Percentiles rank a stretch among this genome's conserved stretches.
Evolutionary conservation across 2,888 invertebrate genomes (phyloP).

Genomic region (Automeris io): DNA sequence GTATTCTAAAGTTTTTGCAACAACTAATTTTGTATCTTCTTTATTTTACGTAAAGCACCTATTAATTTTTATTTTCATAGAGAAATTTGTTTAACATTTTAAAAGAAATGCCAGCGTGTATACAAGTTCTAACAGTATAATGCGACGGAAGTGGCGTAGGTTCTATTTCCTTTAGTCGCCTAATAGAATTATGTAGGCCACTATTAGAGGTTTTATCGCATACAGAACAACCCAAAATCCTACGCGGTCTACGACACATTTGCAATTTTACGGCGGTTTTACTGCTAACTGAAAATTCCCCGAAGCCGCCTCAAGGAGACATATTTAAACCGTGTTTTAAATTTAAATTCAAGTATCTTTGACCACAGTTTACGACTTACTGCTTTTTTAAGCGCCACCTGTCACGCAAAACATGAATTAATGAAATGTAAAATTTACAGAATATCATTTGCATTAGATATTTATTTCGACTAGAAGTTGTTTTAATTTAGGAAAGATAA

Average conservation of each 20-base stretch:
- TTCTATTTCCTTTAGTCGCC: conserved; percentile 1
- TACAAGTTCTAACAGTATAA: no score
- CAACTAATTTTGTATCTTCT: no score
- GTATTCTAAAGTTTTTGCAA: no score
- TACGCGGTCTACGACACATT: conserved; percentile 19
- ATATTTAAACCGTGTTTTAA: conserved; percentile 6
- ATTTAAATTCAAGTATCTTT: neutral
- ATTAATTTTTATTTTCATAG: no score
- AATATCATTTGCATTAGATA: neutral
- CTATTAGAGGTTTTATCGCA: neutral
- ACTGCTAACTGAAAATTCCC: conserved; percentile 22
- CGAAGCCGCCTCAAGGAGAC: conserved; percentile 3
- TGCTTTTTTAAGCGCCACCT: neutral
- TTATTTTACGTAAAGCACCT: no score
- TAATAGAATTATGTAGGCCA: conserved; percentile 8
- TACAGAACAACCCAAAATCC: conserved; percentile 10
- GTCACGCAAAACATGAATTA: conserved; percentile 1
- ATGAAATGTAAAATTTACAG: neutral
- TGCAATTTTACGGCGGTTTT: conserved; percentile 23
- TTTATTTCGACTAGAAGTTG: no score
- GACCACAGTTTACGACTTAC: conserved; percentile 2
- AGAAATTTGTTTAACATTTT: no score
- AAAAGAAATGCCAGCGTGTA: no score
- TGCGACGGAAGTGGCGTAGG: neutral
- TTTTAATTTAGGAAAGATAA: no score